These are phyloP conservation scores for Panthera leo DNA, from an alignment of 2,113 vertebrate species.

Conservation along the genomic window DNA sequence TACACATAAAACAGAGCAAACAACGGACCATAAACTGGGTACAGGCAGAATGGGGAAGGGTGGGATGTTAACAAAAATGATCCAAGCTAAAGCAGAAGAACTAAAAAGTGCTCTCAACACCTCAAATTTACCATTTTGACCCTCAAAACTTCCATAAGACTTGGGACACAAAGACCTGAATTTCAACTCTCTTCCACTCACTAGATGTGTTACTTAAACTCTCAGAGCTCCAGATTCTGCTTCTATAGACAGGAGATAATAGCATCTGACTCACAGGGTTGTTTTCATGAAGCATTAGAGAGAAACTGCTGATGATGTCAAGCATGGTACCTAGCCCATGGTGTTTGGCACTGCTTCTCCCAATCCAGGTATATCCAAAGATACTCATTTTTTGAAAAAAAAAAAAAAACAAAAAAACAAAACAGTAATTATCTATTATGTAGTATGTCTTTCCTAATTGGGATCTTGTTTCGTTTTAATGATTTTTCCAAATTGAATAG, in stretches of 20 bases:
- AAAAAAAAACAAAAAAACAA: neutral
- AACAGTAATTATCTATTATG: slow-evolving; percentile 23
- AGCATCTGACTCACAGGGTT: neutral
- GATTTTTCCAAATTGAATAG: slow-evolving; percentile 77
- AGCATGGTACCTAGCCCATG: neutral
- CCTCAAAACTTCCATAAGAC: neutral
- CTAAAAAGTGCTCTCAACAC: neutral
- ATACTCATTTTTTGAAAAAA: slow-evolving; percentile 36
- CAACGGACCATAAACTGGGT: neutral
- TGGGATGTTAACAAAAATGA: neutral
- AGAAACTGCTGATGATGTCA: neutral
- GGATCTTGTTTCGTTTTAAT: slow-evolving; percentile 63
- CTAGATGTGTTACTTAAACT: slow-evolving; percentile 22
- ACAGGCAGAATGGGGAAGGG: fast-evolving
- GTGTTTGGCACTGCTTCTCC: neutral
- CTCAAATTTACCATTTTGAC: neutral
- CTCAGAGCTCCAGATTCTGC: slow-evolving; percentile 9
- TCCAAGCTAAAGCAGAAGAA: neutral
- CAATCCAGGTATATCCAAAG: slow-evolving; percentile 50
- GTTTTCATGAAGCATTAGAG: slow-evolving; percentile 27
- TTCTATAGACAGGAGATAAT: slow-evolving; percentile 66
- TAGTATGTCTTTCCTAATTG: slow-evolving; percentile 41
- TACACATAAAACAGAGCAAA: neutral
- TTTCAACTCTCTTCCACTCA: slow-evolving; percentile 17
- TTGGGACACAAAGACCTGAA: neutral